Evolutionary conservation across 2,888 invertebrate species (phyloP), one percentile per base, ranked within the genome.

Genomic region (Erebia ligea): DNA sequence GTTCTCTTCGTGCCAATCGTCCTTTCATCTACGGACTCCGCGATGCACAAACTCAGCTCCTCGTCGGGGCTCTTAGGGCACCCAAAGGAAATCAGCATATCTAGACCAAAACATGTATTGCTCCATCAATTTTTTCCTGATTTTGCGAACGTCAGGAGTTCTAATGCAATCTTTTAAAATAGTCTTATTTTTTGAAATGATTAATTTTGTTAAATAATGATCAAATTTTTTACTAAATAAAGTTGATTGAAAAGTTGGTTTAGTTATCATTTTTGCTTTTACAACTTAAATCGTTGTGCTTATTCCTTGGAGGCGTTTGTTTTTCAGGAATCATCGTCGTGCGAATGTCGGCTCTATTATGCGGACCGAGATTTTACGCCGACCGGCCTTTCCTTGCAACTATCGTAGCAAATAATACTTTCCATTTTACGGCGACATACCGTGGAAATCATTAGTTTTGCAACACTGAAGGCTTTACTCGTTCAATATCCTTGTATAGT

Each of bases 351-450:
- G 67, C 67, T 34, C 10, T 67, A 48, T 34, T 58, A 58, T 34
- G 13, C 48, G 67, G 58, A 17, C 48, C 48, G 13, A 25, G 70
- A 9, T 88, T 89, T 79, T 74, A 76, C n/a, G 89, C 86, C 0
- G 84, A 89, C 50, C 84, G 81, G n/a, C 86, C 87, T 0, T 89
- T 88, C 81, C 70, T 87, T 48, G 80, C 79, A 15, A 75, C 74
- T 10, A 80, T 89, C 52, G 64, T 82, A 48, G 75, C 79, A 21
- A 76, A 79, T 8, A 79, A 78, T 56, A 73, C 76, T 0, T 80
- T 81, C 0, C 81, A 79, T 75, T 88, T 89, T 79, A 68, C 81
- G 54, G 80, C 84, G 4, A 76, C 76, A 2, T 82, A 83, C 73
- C 79, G 79, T 13, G 82, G 81, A 19, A 54, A 54, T 17, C 17